A percentile compares a stretch with the other conserved stretches of the same genome.
Conservation (phyloP, 2,113 vertebrate species). For the Leptosomus discolor region DNA sequence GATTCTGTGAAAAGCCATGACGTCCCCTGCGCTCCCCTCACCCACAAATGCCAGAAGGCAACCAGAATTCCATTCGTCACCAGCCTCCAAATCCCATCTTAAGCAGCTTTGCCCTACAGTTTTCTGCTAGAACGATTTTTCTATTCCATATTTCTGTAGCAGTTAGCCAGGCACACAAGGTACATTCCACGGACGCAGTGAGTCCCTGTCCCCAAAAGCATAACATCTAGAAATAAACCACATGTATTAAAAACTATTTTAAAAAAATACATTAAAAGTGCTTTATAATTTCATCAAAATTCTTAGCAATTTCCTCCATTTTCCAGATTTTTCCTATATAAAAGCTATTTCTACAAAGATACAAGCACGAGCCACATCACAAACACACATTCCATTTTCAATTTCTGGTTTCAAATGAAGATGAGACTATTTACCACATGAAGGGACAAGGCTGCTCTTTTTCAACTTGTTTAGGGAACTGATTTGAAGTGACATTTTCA, state of each 20-base stretch:
- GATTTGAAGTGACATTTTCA: neutral
- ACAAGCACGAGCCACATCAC: neutral
- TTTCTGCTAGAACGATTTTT: neutral
- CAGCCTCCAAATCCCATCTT: neutral
- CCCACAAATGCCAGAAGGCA: neutral
- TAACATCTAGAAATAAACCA: neutral
- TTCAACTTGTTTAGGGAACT: neutral
- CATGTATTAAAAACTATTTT: neutral
- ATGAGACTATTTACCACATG: neutral
- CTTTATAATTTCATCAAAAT: neutral
- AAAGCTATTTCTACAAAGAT: neutral
- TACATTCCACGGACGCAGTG: neutral
- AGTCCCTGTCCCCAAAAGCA: neutral
- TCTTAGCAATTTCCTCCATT: neutral
- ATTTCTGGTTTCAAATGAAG: neutral
- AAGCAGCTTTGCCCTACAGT: neutral
- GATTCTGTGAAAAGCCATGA: neutral
- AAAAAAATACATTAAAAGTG: neutral
- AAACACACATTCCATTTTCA: neutral
- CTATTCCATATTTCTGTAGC: neutral
- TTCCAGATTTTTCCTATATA: neutral
- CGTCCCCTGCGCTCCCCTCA: neutral
- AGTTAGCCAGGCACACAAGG: neutral
- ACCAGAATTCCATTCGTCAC: neutral
- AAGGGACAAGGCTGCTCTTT: neutral